Evolutionary conservation across 2,113 vertebrate genomes (phyloP).

Genomic region (Marcusenius ussheri): DNA sequence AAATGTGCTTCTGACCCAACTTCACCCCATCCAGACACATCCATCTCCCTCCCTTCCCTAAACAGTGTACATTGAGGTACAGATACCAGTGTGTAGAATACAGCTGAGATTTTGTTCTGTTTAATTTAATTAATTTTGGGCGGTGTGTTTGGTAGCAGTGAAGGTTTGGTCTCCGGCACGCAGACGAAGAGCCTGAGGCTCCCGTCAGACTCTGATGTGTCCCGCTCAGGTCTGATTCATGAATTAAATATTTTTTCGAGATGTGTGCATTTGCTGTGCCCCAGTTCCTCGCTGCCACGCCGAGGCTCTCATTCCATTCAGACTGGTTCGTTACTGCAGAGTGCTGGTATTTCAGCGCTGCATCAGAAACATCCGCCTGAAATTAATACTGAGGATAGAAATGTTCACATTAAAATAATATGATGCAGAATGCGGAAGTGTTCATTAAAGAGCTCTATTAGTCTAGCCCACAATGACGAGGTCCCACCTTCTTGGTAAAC

Average conservation of each 20-base stretch:
- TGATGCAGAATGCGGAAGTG: background rate
- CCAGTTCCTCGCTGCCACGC: background rate
- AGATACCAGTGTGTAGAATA: background rate
- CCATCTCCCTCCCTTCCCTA: background rate
- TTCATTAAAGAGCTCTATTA: background rate
- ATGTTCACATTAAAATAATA: background rate
- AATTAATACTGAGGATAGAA: background rate
- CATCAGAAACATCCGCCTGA: background rate
- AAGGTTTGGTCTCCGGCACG: background rate
- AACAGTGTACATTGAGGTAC: background rate
- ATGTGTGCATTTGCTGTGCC: background rate
- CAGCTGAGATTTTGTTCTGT: background rate
- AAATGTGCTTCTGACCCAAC: background rate
- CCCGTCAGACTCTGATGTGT: background rate
- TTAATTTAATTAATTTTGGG: background rate
- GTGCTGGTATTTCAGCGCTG: background rate
- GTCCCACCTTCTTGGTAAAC: background rate
- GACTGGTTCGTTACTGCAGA: background rate
- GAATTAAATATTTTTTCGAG: background rate
- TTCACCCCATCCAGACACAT: background rate
- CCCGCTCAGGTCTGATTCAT: background rate
- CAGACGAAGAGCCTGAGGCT: background rate
- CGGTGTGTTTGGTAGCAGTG: background rate
- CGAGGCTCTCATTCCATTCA: background rate
- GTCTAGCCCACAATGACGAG: background rate